A percentile compares a stretch with the other conserved stretches of the same genome.
phyloP scores from a whole-genome alignment of 23 tunicate genomes.

The Trididemnum clinides region DNA sequence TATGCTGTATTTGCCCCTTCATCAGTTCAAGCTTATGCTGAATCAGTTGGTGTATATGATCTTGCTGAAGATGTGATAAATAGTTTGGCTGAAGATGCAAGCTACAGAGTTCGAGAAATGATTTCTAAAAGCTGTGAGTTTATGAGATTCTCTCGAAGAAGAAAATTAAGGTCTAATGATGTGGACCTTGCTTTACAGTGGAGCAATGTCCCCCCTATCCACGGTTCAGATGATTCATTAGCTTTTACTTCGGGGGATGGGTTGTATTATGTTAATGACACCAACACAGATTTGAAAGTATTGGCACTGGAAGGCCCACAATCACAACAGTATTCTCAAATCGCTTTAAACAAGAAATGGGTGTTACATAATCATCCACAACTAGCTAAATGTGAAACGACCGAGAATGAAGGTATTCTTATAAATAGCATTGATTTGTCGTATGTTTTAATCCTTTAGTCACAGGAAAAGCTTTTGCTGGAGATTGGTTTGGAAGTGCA shows the following conservation, averaged over 20 bases:
- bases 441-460: no score
- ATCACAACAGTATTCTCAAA: neutral
- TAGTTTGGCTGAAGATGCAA: slow-evolving; percentile 72
- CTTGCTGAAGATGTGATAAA: slow-evolving; percentile 29
- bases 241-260: slow-evolving; percentile 30
- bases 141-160: slow-evolving; percentile 51
- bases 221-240: slow-evolving; percentile 4
- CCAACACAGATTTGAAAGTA: slow-evolving; percentile 29
- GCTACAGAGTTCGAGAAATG: slow-evolving; percentile 76
- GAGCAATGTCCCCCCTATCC: slow-evolving; percentile 40
- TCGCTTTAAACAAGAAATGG: slow-evolving; percentile 13
- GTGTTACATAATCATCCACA: neutral
- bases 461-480: no score
- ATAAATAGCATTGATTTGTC: no score
- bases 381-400: no score
- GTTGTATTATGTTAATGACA: neutral
- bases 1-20: slow-evolving; percentile 60
- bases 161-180: slow-evolving; percentile 18
- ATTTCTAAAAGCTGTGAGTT: slow-evolving; percentile 55
- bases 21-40: slow-evolving; percentile 57
- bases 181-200: slow-evolving; percentile 51
- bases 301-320: neutral
- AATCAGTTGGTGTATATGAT: slow-evolving; percentile 42
- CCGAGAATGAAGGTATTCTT: no score
- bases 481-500: no score